Evolutionary conservation across 2,888 invertebrate species (phyloP).

Genomic region (Sialis fuliginosa): DNA sequence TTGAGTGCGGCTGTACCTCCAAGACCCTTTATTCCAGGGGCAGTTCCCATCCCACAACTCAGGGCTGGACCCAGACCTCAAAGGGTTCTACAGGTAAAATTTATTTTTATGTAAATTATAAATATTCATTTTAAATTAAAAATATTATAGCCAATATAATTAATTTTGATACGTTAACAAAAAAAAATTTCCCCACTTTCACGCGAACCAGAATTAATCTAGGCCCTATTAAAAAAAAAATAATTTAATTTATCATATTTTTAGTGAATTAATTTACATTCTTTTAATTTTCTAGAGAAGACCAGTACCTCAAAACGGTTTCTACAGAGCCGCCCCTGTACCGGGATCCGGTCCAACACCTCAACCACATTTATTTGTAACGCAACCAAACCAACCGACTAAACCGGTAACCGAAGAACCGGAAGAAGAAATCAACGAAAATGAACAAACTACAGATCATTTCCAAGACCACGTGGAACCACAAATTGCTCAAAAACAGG

Average conservation of each 20-base stretch:
- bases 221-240: no score
- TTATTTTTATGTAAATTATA: no score
- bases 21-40: conserved; percentile 1
- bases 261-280: no score
- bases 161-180: no score
- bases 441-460: neutral
- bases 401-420: conserved; percentile 51
- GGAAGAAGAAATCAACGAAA: conserved; percentile 34
- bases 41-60: neutral
- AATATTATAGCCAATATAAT: no score
- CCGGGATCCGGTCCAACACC: conserved; percentile 21
- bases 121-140: no score
- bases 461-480: neutral
- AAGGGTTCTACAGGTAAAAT: neutral
- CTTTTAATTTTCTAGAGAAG: neutral
- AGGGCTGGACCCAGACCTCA: conserved; percentile 1
- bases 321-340: conserved; percentile 1
- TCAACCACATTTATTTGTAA: conserved; percentile 11
- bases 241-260: no score
- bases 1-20: neutral
- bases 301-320: neutral
- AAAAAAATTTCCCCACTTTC: no score
- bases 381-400: conserved; percentile 20
- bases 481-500: conserved; percentile 6
- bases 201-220: no score